phyloP scores from a whole-genome alignment of 2,888 invertebrate species.

The Brachypterus glaber region DNA sequence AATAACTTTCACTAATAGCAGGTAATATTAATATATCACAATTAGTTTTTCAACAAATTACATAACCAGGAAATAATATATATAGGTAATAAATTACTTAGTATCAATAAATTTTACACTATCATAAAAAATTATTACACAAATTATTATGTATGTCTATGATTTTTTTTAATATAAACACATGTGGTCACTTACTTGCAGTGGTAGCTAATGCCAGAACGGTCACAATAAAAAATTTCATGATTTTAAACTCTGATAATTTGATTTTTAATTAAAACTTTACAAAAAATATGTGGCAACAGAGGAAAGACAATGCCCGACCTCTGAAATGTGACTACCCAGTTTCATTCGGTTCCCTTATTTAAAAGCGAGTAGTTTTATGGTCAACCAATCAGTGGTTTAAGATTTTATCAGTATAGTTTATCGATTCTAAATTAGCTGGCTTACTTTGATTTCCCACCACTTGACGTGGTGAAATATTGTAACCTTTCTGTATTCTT shows the following conservation, averaged over 20 bases:
- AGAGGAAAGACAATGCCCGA: constrained; percentile 30
- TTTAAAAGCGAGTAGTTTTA: constrained; percentile 33
- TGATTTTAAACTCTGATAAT: constrained; percentile 21
- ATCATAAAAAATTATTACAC: too few relatives aligned
- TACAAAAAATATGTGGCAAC: constrained; percentile 7
- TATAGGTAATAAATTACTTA: constrained; percentile 7
- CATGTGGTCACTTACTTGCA: constrained; percentile 27
- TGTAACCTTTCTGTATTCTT: constrained; percentile 21
- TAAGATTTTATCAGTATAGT: constrained; percentile 7
- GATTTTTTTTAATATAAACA: constrained; percentile 6
- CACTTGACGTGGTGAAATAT: constrained; percentile 16
- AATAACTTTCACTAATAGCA: constrained; percentile 7
- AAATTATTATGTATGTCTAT: too few relatives aligned
- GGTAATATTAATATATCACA: constrained; percentile 6
- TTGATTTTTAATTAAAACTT: constrained; percentile 16
- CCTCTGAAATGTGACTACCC: constrained; percentile 31
- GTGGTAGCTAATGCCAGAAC: constrained; percentile 23
- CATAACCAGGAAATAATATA: constrained; percentile 10
- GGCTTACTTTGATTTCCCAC: constrained; percentile 12
- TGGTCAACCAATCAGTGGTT: constrained; percentile 19
- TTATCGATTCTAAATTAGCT: constrained; percentile 10
- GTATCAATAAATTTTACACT: too few relatives aligned
- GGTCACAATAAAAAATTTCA: constrained; percentile 26
- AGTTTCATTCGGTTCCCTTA: constrained; percentile 27
- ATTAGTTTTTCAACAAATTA: constrained; percentile 9